Evolutionary conservation across 2,797 vertebrate species (phyloP).

Genomic region (Hippocampus kuda): DNA sequence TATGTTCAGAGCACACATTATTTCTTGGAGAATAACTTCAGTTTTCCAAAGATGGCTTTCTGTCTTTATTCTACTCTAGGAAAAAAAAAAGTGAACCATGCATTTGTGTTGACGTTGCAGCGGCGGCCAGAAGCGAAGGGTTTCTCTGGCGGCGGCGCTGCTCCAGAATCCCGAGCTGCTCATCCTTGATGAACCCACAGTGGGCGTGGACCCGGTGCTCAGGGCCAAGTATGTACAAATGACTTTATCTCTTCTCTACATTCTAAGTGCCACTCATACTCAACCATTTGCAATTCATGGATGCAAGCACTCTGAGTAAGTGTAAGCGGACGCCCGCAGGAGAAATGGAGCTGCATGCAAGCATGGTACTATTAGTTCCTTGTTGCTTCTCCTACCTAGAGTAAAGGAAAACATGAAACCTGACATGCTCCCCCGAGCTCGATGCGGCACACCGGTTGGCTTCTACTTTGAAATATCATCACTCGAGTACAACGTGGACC

Average conservation of each 20-base stretch:
- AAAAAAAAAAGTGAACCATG: not conserved
- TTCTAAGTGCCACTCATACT: not conserved
- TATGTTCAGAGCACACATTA: no score
- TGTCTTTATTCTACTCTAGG: not conserved
- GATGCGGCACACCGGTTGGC: not conserved
- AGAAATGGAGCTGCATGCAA: not conserved
- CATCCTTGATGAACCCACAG: conserved; percentile 73
- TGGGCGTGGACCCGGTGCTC: conserved; percentile 74
- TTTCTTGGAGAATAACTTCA: no score
- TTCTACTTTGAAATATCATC: conserved; percentile 2
- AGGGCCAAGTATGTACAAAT: conserved; percentile 56
- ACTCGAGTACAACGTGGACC: not conserved
- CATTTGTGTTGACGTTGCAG: conserved; percentile 41
- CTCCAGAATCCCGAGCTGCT: conserved; percentile 73
- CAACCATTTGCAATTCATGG: not conserved
- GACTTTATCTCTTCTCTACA: not conserved
- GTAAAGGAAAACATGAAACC: conserved; percentile 1
- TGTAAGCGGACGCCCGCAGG: not conserved
- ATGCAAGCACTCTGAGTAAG: not conserved
- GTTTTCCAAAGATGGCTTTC: not conserved
- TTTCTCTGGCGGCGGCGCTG: conserved; percentile 70
- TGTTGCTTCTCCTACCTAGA: not conserved
- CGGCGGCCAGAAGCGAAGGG: conserved; percentile 67
- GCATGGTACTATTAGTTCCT: not conserved
- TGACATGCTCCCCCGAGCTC: not conserved